Evolutionary conservation across 2,797 vertebrate genomes (phyloP).

Genomic region (Enteromius treurensis): DNA sequence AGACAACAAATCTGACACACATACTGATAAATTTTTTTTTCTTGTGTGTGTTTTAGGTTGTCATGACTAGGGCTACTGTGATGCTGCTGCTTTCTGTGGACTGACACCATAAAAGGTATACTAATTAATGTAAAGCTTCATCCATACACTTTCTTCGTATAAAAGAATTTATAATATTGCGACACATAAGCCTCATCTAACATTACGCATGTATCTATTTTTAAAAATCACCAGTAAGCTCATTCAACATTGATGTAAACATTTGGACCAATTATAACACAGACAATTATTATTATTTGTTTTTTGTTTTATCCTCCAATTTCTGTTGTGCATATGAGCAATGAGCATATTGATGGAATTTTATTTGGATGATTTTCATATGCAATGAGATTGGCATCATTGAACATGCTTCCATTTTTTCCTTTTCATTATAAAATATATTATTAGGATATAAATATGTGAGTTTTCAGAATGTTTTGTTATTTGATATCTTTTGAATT

Average conservation of each 20-base stretch:
- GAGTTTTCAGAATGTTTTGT: not conserved
- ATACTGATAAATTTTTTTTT: not conserved
- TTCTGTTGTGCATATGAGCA: not conserved
- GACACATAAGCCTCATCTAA: not conserved
- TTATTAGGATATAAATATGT: not conserved
- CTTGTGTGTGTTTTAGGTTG: constrained; percentile 18
- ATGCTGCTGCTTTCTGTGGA: constrained; percentile 27
- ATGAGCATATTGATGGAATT: not conserved
- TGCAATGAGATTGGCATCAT: not conserved
- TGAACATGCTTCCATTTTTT: not conserved
- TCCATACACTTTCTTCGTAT: not conserved
- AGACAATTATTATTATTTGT: not conserved
- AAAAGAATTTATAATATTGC: not conserved
- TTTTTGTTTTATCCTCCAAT: not conserved
- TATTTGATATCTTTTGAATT: not conserved
- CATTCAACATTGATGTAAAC: not conserved
- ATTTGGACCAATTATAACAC: not conserved
- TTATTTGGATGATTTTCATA: not conserved
- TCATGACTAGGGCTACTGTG: constrained; percentile 26
- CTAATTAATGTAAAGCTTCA: not conserved
- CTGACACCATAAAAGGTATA: constrained; percentile 7
- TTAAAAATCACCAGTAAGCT: not conserved
- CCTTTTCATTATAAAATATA: not conserved
- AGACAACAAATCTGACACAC: not conserved
- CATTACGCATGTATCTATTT: not conserved